phyloP scores from a whole-genome alignment of 2,888 invertebrate genomes.

The Mimas tiliae region DNA sequence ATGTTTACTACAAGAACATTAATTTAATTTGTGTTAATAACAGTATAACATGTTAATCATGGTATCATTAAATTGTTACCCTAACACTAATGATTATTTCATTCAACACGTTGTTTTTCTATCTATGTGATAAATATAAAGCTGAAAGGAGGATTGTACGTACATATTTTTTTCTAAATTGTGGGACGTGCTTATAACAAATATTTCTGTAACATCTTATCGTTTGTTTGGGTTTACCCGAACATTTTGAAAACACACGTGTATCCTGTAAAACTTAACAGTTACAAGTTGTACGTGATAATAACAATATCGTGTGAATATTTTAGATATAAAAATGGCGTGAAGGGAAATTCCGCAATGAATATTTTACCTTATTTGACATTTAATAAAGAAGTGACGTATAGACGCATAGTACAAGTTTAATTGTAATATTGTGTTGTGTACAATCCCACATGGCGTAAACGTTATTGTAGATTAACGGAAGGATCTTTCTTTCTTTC shows the following conservation, averaged over 20 bases:
- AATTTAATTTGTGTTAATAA: neutral
- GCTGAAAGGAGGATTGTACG: neutral
- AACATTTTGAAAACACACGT: neutral
- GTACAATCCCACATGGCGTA: too few relatives aligned
- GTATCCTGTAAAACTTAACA: neutral
- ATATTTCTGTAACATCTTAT: neutral
- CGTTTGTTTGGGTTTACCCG: neutral
- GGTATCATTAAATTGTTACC: neutral
- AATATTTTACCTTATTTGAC: neutral
- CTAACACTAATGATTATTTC: conserved; percentile 9
- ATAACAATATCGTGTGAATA: neutral
- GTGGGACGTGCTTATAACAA: neutral
- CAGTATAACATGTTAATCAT: conserved; percentile 1
- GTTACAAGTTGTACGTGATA: neutral
- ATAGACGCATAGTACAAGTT: too few relatives aligned
- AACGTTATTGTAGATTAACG: too few relatives aligned
- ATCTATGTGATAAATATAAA: neutral
- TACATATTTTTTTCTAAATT: neutral
- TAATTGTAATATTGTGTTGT: too few relatives aligned
- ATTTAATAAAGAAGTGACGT: neutral
- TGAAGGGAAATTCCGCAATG: neutral
- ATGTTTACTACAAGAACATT: neutral
- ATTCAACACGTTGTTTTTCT: neutral
- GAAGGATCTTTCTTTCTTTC: too few relatives aligned
- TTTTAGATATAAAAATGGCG: neutral